phyloP scores from a whole-genome alignment of 2,797 vertebrate genomes.

The Takifugu ocellatus region DNA sequence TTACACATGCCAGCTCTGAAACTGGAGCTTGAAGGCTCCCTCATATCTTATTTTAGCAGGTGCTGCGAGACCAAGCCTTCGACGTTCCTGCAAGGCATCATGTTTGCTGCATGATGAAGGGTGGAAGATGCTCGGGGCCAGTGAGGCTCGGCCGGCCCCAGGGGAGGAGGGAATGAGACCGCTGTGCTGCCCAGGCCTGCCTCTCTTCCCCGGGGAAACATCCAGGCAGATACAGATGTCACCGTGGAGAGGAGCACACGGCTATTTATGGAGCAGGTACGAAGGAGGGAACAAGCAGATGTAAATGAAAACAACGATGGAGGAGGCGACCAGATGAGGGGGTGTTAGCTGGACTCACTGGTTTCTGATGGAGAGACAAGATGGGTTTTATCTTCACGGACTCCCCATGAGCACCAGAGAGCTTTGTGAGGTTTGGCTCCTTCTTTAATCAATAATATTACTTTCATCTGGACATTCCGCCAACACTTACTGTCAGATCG shows the following conservation, averaged over 20 bases:
- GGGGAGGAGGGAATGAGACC: constrained; percentile 52
- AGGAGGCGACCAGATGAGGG: neutral
- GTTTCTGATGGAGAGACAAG: constrained; percentile 16
- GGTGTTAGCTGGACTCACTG: constrained; percentile 37
- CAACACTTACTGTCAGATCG: constrained; percentile 21
- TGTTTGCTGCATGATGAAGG: constrained; percentile 66
- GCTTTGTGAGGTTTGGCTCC: constrained; percentile 39
- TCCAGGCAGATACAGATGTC: constrained; percentile 50
- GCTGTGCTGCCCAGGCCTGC: constrained; percentile 56
- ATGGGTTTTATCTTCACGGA: constrained; percentile 58
- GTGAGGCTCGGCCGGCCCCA: constrained; percentile 48
- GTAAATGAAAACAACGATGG: constrained; percentile 21
- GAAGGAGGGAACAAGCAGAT: constrained; percentile 32
- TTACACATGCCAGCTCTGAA: constrained; percentile 13
- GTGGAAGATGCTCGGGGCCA: constrained; percentile 57
- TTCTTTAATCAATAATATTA: constrained; percentile 61
- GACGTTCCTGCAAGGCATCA: constrained; percentile 43
- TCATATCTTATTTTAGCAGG: constrained; percentile 61
- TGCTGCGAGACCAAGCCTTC: constrained; percentile 38
- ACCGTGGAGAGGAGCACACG: constrained; percentile 32
- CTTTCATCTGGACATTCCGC: constrained; percentile 9
- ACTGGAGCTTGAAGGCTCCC: constrained; percentile 13
- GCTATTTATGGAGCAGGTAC: constrained; percentile 69
- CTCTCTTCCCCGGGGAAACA: constrained; percentile 50
- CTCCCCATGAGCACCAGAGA: constrained; percentile 26